Evolutionary conservation across 35 echinoderm and acorn worm genomes (phyloP).

Genomic region (Eucidaris tribuloides): DNA sequence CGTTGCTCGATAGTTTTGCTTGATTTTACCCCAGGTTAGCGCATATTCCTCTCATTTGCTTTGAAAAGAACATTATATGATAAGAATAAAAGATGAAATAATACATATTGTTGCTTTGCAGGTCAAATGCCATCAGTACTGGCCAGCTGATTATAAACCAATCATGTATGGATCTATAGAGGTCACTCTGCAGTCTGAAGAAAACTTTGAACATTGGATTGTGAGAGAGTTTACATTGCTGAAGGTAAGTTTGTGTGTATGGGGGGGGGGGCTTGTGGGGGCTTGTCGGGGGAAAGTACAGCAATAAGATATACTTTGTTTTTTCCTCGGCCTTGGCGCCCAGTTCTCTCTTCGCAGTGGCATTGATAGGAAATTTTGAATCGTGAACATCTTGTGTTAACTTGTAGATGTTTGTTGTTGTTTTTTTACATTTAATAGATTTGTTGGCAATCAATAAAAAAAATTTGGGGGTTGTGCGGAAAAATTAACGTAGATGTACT

Average conservation of each 20-base stretch:
- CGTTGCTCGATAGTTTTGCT: not conserved
- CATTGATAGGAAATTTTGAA: no score
- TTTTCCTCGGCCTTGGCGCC: no score
- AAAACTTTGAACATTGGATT: slow-evolving; percentile 35
- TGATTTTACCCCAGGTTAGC: not conserved
- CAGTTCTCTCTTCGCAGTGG: no score
- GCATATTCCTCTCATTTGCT: not conserved
- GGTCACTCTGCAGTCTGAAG: not conserved
- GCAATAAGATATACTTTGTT: no score
- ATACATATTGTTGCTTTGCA: slow-evolving; percentile 6
- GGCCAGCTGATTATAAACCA: slow-evolving; percentile 54
- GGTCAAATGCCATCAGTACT: slow-evolving; percentile 90
- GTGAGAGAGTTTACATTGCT: slow-evolving; percentile 40
- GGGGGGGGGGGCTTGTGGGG: no score
- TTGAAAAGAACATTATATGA: not conserved
- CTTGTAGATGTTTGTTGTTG: no score
- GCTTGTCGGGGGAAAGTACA: no score
- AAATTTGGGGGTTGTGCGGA: no score
- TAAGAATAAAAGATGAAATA: not conserved
- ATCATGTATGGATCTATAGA: slow-evolving; percentile 41
- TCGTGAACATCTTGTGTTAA: no score
- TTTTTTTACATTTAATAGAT: no score
- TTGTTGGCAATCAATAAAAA: no score
- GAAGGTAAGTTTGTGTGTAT: slow-evolving; percentile 37
- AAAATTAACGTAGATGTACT: no score